Percentiles rank a stretch among this genome's conserved stretches.
phyloP scores from a whole-genome alignment of 2,888 invertebrate genomes.

The Athalia rosae region DNA sequence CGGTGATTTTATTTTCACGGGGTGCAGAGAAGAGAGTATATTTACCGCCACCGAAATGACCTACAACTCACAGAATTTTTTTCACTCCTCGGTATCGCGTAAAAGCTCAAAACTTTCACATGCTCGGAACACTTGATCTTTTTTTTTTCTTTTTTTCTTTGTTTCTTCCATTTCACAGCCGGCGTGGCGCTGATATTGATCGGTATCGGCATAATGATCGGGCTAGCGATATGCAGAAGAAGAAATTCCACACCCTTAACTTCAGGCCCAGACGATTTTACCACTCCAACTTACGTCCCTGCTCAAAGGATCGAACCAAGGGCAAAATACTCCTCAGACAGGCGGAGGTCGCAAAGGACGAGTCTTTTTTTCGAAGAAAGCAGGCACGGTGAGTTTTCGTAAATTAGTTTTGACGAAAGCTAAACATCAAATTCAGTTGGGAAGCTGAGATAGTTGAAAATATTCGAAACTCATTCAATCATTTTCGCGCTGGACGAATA shows the following conservation, averaged over 20 bases:
- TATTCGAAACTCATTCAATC: too few relatives aligned
- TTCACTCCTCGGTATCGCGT: too few relatives aligned
- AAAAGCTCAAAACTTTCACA: too few relatives aligned
- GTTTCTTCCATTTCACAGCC: constrained; percentile 53
- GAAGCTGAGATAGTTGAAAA: too few relatives aligned
- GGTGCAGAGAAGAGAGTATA: too few relatives aligned
- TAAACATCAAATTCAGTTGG: neutral
- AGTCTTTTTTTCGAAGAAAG: constrained; percentile 69
- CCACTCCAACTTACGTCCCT: constrained; percentile 69
- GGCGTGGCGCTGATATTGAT: constrained; percentile 67
- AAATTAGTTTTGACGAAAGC: neutral
- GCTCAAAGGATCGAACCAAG: constrained; percentile 68
- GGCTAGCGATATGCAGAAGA: constrained; percentile 68
- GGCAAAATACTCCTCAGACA: constrained; percentile 65
- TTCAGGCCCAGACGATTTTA: constrained; percentile 67
- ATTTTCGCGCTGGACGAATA: too few relatives aligned
- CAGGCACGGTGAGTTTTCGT: constrained; percentile 64
- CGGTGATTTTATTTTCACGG: too few relatives aligned
- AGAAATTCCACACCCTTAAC: constrained; percentile 57
- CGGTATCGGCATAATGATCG: constrained; percentile 70
- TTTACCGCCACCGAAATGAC: too few relatives aligned
- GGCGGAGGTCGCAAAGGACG: constrained; percentile 66
- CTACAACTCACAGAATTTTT: too few relatives aligned
- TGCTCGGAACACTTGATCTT: too few relatives aligned
- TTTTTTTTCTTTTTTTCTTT: neutral